Conservation (phyloP, 2,113 vertebrate species). For the Spermophilus dauricus region DNA sequence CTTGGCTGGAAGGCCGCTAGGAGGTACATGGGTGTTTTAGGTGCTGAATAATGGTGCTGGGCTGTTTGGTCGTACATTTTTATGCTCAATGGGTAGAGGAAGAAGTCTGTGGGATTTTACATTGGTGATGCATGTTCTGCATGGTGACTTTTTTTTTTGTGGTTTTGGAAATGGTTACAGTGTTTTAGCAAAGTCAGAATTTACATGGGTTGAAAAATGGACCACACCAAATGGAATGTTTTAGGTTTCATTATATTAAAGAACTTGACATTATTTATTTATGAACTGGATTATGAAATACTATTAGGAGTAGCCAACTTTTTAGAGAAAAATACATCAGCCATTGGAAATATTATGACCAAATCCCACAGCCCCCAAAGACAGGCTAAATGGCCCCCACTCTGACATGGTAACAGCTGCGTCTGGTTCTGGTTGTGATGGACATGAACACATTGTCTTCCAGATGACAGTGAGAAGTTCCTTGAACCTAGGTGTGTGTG, state of each 20-base stretch:
- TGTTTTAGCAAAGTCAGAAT: neutral
- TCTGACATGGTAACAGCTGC: neutral
- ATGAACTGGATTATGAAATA: neutral
- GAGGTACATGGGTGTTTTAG: neutral
- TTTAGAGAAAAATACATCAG: conserved; percentile 43
- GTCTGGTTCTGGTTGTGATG: neutral
- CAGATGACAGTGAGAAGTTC: conserved; percentile 5
- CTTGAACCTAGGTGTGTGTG: neutral
- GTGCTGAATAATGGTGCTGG: conserved; percentile 53
- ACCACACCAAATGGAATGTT: neutral
- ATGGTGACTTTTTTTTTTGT: neutral
- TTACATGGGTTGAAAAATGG: neutral
- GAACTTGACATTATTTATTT: conserved; percentile 16
- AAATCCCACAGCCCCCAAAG: conserved; percentile 43
- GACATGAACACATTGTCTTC: conserved; percentile 20
- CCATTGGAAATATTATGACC: conserved; percentile 38
- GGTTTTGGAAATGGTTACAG: neutral
- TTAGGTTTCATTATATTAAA: conserved; percentile 31
- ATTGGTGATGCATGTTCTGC: neutral
- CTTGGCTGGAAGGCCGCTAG: neutral
- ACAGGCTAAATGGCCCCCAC: neutral
- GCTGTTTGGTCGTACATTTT: neutral
- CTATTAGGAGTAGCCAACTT: neutral
- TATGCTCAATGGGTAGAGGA: neutral
- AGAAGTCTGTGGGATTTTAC: neutral